Base-by-base conservation (phyloP, 30 jellyfish, hydroid and myxozoan species). In the Sanderia malayensis region DNA sequence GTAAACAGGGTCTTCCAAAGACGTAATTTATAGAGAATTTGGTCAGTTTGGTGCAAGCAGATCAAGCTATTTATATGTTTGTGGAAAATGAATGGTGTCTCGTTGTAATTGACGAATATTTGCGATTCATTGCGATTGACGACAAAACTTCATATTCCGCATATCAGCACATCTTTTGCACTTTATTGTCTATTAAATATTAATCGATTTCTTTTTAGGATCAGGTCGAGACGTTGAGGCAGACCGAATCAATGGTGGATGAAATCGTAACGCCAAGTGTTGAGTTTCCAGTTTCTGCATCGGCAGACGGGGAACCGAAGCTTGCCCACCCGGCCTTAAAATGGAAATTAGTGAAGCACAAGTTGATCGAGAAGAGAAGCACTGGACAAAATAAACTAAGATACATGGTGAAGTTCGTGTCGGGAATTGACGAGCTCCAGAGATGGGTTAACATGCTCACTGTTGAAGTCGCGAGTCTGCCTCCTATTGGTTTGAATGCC, bases 381-480 rank as follows among this genome's bases (percentile, higher is more conserved):
- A 18, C 46, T 1, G 77, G 74, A n/a, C 79, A 76, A 33, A 46
- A 15, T 31, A 78, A 65, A 44, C 45, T 90, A 61, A 78, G 70
- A 27, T 80, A 84, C 31, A 58, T 79, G 46, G 94, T 67, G 25
- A 74, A 69, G 73, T 90, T 90, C 49, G 86, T 79, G 3, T 73
- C 80, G 10, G 84, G 92, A 30, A 58, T 90, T 15, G 84, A 77
- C 20, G 94, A 82, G 10, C 46, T 90, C 45, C 94, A 90, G 58
- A 73, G 79, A 17, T 90, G 95, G 95, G 93, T 83, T 8, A 79
- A 72, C 45, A 92, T 73, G 10, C 61, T 74, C 59, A 29, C 93
- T 0, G 81, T 86, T 4, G 55, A 74, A 10, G 86, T 90, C 25
- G 74, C 98, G 4, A 83, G 75, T 73, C 55, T 90, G 44, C 83